Evolutionary conservation across 2,113 vertebrate species (phyloP), one percentile per base, ranked within the genome.

Genomic region (Chlorodrepanis virens): DNA sequence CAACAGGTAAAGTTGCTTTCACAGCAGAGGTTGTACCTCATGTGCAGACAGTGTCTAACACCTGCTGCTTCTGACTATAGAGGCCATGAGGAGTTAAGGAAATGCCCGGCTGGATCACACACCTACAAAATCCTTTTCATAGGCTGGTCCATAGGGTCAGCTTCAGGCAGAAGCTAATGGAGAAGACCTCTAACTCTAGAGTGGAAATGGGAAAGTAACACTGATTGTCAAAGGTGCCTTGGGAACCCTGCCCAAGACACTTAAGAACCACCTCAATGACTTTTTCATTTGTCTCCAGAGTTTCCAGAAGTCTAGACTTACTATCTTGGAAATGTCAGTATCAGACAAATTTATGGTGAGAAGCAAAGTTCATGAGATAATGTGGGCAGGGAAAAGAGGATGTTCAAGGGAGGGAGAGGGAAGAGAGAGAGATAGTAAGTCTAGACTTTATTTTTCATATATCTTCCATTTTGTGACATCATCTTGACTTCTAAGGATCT

Each of bases 341-440:
- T 96, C 95, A 95, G 96, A 96, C 96, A 96, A 97, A 97, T 96
- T 97, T 97, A 97, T 93, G 72, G 47, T 90, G 86, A 96, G 96
- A 96, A 94, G 86, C 83, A 97, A 95, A 96, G 90, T 97, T 95
- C 91, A 90, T 83, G 79, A 94, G 95, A 96, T 97, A 96, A 89
- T 70, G 52, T 42, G 76, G 64, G 54, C 2, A 44, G 64, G 83
- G 76, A 93, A 83, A 90, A 74, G 24, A 88, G 92, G 86, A 93
- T 74, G 47, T 12, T 94, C 68, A 45, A 52, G 57, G 69, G 22
- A 24, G 27, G 33, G 59, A 90, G 40, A 87, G 50, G 15, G 53
- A 71, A 95, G 47, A 91, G 33, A 80, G 67, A 56, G 24, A 95
- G 67, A 90, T 90, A 94, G 3, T 80, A 90, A 93, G 83, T 93